Evolutionary conservation across 2,113 vertebrate genomes (phyloP), one percentile per base, ranked within the genome.

Genomic region (Percina caprodes): DNA sequence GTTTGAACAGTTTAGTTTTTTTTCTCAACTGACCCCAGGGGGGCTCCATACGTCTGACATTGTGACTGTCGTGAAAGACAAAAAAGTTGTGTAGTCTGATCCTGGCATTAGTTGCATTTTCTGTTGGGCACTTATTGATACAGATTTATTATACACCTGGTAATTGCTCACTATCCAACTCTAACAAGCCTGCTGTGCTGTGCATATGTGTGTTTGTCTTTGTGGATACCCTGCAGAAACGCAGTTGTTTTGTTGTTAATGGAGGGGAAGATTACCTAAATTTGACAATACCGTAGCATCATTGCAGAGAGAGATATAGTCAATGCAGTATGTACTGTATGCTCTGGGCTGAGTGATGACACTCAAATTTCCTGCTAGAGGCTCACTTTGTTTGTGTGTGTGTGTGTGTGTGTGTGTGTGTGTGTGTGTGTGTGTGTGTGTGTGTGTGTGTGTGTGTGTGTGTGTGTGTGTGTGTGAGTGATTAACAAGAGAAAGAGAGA

Each of bases 381-480:
- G 46, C 46, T 49, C 45, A 24, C 42, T 69, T 7, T 23, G 10
- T 59, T 2, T 42, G 9, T 42, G 39, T 39, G 39, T 39, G 39
- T 39, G 9, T 39, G 39, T 39, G 35, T 39, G 35, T 39, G 39
- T 39, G 39, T 39, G 35, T 39, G 35, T 39, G 35, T 39, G 35
- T 39, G 35, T 39, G 35, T 39, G 35, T 39, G 35, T 39, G 35
- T 39, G 35, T 39, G 35, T 39, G 35, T 39, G 35, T 39, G 35
- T 39, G 35, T 39, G 35, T 35, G 35, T 35, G 35, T 35, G 35
- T 35, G 35, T 35, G 35, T 39, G 35, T 39, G 35, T 39, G 35
- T 39, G 35, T 9, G 39, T 65, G 67, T 76, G 49, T 72, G 51
- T 70, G 55, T 86, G 66, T 62, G 71, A 26, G 39, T 30, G 33